Evolutionary conservation across 2,797 vertebrate genomes (phyloP).

Genomic region (Microchirus variegatus): DNA sequence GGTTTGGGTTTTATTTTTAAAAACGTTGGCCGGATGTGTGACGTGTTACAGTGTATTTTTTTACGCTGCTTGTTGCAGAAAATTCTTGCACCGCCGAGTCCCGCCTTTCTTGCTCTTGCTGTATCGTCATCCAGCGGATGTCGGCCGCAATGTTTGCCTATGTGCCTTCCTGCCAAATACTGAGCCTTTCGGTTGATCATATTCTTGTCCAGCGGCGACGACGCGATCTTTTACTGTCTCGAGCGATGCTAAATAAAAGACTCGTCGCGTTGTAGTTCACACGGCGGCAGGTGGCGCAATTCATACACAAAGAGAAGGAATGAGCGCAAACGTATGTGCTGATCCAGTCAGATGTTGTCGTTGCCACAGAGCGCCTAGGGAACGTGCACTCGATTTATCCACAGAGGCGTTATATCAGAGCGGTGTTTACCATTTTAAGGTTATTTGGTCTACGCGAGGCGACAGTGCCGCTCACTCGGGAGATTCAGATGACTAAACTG

Average conservation of each 20-base stretch:
- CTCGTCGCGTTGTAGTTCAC: conserved; percentile 30
- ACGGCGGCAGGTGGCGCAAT: conserved; percentile 32
- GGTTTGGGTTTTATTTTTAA: conserved; percentile 24
- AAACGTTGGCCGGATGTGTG: background rate
- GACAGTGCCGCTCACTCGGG: conserved; percentile 14
- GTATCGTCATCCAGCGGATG: conserved; percentile 56
- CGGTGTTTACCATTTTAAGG: conserved; percentile 11
- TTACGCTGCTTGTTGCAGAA: conserved; percentile 27
- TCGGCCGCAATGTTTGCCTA: background rate
- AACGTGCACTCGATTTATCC: rapidly evolving
- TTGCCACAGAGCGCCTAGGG: background rate
- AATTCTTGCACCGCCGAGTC: conserved; percentile 49
- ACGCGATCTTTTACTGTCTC: background rate
- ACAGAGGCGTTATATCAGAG: rapidly evolving
- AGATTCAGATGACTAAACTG: rapidly evolving
- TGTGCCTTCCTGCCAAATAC: background rate
- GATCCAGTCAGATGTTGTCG: conserved; percentile 12
- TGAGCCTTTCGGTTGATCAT: conserved; percentile 8
- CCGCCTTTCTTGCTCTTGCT: conserved; percentile 61
- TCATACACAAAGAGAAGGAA: background rate
- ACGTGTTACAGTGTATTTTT: background rate
- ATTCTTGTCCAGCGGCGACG: background rate
- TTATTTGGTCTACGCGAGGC: rapidly evolving
- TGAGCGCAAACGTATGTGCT: background rate
- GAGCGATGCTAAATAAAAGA: background rate